Conservation (phyloP, 2,797 vertebrate species). For the Leuciscus waleckii region DNA sequence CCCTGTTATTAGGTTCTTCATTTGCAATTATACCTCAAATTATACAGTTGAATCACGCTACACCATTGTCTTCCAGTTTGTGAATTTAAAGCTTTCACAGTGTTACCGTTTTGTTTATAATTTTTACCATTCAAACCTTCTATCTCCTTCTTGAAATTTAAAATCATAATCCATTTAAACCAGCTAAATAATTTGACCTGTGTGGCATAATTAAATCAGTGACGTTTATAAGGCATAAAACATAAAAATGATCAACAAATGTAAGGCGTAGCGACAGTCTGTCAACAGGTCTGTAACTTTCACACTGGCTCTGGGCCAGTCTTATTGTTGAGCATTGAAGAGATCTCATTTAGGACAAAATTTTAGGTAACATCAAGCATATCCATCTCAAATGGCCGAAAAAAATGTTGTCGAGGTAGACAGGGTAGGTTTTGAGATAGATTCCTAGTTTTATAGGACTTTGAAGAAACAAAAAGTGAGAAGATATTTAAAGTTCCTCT, state of each 20-base stretch:
- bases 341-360: not conserved
- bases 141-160: not conserved
- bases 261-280: not conserved
- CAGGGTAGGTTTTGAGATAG: not conserved
- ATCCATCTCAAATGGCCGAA: not conserved
- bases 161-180: not conserved
- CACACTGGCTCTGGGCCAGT: not conserved
- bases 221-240: not conserved
- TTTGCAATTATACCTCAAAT: not conserved
- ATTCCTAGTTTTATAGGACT: not conserved
- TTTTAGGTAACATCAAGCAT: not conserved
- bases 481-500: not conserved
- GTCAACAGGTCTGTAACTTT: not conserved
- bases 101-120: not conserved
- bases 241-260: not conserved
- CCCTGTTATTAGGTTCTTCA: not conserved
- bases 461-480: not conserved
- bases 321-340: not conserved
- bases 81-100: too few species aligned
- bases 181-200: not conserved
- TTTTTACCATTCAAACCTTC: too few species aligned
- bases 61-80: too few species aligned
- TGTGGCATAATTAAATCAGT: not conserved
- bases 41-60: not conserved
- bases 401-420: not conserved